Conservation (phyloP, 2,797 vertebrate genomes). For the Notolepis coatsorum region DNA sequence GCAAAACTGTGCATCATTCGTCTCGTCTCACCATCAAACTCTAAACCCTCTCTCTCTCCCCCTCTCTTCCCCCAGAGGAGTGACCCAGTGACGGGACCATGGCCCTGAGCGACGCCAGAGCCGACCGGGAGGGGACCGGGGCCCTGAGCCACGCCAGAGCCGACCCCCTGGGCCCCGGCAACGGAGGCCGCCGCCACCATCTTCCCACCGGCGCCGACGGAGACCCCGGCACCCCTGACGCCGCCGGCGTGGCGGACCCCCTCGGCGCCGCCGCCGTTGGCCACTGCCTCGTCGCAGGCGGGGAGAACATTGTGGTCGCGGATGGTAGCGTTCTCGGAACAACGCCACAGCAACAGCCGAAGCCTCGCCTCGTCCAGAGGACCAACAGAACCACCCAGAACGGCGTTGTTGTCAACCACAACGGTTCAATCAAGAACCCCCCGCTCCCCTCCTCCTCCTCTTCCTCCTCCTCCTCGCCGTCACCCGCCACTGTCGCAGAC, state of each 20-base stretch:
- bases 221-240: slow-evolving; percentile 36
- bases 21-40: too few species aligned
- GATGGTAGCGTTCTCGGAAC: background rate
- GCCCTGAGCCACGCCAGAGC: slow-evolving; percentile 80
- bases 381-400: slow-evolving; percentile 73
- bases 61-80: slow-evolving; percentile 58
- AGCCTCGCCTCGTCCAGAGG: slow-evolving; percentile 22
- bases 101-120: slow-evolving; percentile 84
- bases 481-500: slow-evolving; percentile 72
- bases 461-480: slow-evolving; percentile 63
- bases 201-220: slow-evolving; percentile 49
- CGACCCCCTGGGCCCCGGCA: slow-evolving; percentile 81
- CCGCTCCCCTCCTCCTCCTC: slow-evolving; percentile 51
- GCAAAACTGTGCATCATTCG: too few species aligned
- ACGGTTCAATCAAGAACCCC: slow-evolving; percentile 81
- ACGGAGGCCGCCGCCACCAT: slow-evolving; percentile 70
- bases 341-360: background rate
- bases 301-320: background rate
- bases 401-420: slow-evolving; percentile 81
- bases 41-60: background rate
- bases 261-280: slow-evolving; percentile 16
- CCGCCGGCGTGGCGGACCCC: slow-evolving; percentile 28
- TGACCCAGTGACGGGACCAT: slow-evolving; percentile 75
- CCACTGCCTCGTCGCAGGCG: slow-evolving; percentile 19
- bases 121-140: slow-evolving; percentile 78